These are phyloP conservation scores for Xerus rutilus DNA, from an alignment of 2,797 vertebrate genomes.

Conservation along the genomic window DNA sequence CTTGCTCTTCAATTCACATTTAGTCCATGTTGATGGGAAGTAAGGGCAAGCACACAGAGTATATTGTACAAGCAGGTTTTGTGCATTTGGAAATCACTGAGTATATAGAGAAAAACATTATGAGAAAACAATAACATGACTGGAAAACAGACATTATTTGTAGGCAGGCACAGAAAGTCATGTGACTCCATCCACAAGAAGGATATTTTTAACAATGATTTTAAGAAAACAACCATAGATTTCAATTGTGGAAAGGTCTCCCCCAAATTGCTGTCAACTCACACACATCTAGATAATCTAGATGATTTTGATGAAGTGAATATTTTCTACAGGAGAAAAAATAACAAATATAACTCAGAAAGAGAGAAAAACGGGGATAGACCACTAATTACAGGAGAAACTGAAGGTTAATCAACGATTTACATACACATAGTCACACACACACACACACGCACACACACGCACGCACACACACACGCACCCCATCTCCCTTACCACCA, in stretches of 20 bases:
- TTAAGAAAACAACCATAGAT: neutral
- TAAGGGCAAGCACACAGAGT: neutral
- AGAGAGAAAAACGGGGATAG: neutral
- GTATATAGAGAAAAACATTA: neutral
- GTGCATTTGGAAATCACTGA: slow-evolving; percentile 26
- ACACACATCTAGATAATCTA: neutral
- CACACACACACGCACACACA: neutral
- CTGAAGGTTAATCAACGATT: neutral
- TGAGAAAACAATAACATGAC: neutral
- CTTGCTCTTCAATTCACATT: slow-evolving; percentile 18
- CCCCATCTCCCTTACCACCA: neutral
- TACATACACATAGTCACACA: neutral
- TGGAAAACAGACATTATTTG: neutral
- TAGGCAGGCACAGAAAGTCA: neutral
- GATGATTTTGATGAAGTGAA: neutral
- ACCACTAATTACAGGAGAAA: neutral
- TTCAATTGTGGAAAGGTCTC: neutral
- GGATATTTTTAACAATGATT: slow-evolving; percentile 16
- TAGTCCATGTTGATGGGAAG: neutral
- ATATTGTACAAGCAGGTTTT: neutral
- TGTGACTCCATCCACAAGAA: neutral
- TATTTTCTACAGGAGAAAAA: neutral
- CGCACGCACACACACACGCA: neutral
- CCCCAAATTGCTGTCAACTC: no score
- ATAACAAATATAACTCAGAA: neutral